Conservation (phyloP, 2,888 invertebrate genomes). For the Proisotoma minuta region DNA sequence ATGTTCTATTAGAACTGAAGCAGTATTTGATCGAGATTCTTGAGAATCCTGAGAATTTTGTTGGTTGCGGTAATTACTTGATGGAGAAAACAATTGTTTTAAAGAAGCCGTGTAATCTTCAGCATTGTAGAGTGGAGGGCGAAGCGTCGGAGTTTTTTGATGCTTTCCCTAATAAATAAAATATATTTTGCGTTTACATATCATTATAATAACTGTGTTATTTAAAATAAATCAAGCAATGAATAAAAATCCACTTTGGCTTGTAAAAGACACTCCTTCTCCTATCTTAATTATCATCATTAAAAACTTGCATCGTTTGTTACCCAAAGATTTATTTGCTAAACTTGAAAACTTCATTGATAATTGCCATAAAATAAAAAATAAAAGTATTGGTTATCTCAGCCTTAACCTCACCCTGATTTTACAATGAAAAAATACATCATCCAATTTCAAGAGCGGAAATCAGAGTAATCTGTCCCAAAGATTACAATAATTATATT, state of each 20-base stretch:
- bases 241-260: background rate
- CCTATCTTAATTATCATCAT: background rate
- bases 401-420: too few relatives aligned
- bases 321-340: too few relatives aligned
- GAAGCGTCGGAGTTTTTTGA: constrained; percentile 52
- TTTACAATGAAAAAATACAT: too few relatives aligned
- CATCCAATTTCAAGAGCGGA: too few relatives aligned
- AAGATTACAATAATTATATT: too few relatives aligned
- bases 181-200: background rate
- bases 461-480: too few relatives aligned
- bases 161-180: background rate
- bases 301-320: background rate
- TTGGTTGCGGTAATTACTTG: background rate
- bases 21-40: constrained; percentile 25
- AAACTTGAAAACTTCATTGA: too few relatives aligned
- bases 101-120: constrained; percentile 68
- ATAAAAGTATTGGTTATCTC: too few relatives aligned
- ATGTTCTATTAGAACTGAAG: constrained; percentile 40
- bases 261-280: background rate
- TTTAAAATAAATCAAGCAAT: background rate
- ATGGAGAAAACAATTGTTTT: constrained; percentile 28
- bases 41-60: constrained; percentile 1
- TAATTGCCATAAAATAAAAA: too few relatives aligned
- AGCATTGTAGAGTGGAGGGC: constrained; percentile 83
- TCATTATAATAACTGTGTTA: background rate